These are phyloP conservation scores for Caenorhabditis latens DNA, from an alignment of 1,140 invertebrate species.

Conservation along the genomic window DNA sequence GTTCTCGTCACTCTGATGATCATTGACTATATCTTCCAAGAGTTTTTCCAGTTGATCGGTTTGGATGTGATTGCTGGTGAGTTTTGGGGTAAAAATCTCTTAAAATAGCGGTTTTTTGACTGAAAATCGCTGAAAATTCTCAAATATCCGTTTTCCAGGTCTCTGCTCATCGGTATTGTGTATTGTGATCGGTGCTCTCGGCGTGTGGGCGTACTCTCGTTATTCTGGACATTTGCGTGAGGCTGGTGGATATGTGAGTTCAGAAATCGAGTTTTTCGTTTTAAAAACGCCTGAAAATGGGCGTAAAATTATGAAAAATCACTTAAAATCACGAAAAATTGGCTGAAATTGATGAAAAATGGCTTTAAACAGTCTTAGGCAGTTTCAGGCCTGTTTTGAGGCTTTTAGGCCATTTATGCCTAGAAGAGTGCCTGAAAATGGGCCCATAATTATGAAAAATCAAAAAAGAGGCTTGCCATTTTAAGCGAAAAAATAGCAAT, in stretches of 20 bases:
- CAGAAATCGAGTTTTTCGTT: not conserved
- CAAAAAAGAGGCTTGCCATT: too few relatives aligned
- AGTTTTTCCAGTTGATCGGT: conserved; percentile 76
- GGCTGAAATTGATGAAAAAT: not conserved
- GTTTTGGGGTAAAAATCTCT: not conserved
- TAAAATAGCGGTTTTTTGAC: not conserved
- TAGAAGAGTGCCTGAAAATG: too few relatives aligned
- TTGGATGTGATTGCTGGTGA: conserved; percentile 70
- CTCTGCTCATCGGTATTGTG: conserved; percentile 73
- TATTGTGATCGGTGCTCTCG: conserved; percentile 69
- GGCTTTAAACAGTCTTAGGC: not conserved
- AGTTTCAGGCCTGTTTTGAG: not conserved
- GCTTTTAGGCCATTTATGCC: too few relatives aligned
- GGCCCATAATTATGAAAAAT: too few relatives aligned
- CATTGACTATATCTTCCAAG: conserved; percentile 75
- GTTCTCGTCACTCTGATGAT: conserved; percentile 74
- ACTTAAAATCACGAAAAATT: not conserved
- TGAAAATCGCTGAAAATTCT: too few relatives aligned
- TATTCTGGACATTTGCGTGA: conserved; percentile 75
- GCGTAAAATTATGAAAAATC: too few relatives aligned
- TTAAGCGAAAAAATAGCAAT: too few relatives aligned
- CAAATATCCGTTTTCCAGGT: conserved; percentile 32
- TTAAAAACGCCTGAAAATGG: not conserved
- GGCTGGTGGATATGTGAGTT: conserved; percentile 63
- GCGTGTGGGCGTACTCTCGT: conserved; percentile 74